Percentiles rank a stretch among this genome's conserved stretches.
Conservation (phyloP, 2,797 vertebrate genomes). For the Synanceia verrucosa region DNA sequence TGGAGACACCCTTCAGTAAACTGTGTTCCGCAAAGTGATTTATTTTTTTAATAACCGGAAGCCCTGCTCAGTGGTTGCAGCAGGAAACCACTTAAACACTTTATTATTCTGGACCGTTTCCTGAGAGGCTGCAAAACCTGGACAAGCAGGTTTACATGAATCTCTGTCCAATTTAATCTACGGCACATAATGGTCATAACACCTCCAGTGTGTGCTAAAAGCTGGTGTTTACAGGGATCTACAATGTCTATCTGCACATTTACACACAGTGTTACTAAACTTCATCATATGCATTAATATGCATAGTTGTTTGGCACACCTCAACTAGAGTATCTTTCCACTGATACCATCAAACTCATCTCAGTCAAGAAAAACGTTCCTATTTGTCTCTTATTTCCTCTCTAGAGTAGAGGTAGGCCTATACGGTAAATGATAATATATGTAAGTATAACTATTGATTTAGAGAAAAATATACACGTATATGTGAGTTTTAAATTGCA, state of each 20-base stretch:
- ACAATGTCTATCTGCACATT: no score
- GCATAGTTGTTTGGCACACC: background rate
- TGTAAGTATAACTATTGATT: no score
- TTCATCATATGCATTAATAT: background rate
- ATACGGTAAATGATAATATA: background rate
- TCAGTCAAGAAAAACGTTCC: background rate
- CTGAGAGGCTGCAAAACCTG: constrained; percentile 18
- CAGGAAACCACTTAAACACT: background rate
- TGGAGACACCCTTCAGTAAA: background rate
- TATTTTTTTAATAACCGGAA: background rate
- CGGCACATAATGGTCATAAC: no score
- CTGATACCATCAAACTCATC: background rate
- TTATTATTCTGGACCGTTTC: constrained; percentile 17
- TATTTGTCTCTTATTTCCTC: background rate
- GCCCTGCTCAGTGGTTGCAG: background rate
- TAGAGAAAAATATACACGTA: no score
- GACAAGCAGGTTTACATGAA: background rate
- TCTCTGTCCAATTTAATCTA: background rate
- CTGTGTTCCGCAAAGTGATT: background rate
- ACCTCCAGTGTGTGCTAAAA: no score
- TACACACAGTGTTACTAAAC: no score
- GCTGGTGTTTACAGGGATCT: no score
- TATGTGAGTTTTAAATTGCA: background rate
- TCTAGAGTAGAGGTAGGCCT: fast-evolving
- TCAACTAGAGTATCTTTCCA: background rate